These are phyloP conservation scores for Hipparchia sbordonii DNA, from an alignment of 2,888 invertebrate species.

Conservation along the genomic window DNA sequence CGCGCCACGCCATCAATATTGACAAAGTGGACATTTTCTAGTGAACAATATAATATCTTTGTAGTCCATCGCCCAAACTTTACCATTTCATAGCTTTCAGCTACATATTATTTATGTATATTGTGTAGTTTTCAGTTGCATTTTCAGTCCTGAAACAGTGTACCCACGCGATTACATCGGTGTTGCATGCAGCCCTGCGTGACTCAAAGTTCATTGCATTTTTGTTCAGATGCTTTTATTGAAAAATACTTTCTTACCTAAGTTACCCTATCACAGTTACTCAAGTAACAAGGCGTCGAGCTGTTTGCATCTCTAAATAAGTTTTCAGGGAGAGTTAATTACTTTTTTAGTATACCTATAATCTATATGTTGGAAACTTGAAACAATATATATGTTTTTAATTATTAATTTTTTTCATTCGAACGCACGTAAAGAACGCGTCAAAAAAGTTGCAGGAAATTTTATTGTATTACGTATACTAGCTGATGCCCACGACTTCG, in stretches of 20 bases:
- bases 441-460: too few species aligned
- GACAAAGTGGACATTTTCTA: background rate
- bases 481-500: too few species aligned
- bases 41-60: constrained; percentile 25
- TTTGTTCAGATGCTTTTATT: constrained; percentile 35
- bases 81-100: constrained; percentile 21
- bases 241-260: constrained; percentile 25
- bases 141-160: constrained; percentile 48
- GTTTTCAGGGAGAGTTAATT: too few species aligned
- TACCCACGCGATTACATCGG: constrained; percentile 37
- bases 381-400: too few species aligned
- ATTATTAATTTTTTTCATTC: too few species aligned
- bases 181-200: constrained; percentile 41
- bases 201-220: constrained; percentile 41
- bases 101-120: constrained; percentile 9
- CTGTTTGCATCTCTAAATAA: background rate
- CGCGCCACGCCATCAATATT: background rate
- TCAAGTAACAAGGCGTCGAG: background rate
- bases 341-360: too few species aligned
- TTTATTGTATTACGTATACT: too few species aligned
- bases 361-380: too few species aligned
- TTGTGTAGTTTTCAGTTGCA: constrained; percentile 28
- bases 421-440: too few species aligned
- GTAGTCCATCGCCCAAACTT: constrained; percentile 33
- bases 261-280: background rate